phyloP scores from a whole-genome alignment of 2,888 invertebrate species.

The Belgica antarctica region DNA sequence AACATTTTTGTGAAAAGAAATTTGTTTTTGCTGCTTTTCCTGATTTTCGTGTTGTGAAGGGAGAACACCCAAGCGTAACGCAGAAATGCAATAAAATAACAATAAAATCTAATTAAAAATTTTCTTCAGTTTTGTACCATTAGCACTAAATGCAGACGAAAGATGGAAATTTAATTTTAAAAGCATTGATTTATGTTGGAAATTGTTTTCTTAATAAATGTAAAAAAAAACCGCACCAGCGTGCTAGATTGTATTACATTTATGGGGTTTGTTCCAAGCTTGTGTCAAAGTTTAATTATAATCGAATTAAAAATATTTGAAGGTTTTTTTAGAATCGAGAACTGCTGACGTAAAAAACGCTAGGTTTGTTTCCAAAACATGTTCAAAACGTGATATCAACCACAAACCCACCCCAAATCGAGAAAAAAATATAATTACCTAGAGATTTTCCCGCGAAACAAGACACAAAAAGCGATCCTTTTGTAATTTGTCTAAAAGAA shows the following conservation, averaged over 20 bases:
- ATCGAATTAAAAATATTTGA: too few relatives aligned
- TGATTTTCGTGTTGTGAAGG: not conserved
- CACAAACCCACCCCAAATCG: too few relatives aligned
- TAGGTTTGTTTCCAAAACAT: too few relatives aligned
- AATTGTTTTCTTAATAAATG: constrained; percentile 36
- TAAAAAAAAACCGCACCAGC: constrained; percentile 33
- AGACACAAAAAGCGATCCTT: constrained; percentile 22
- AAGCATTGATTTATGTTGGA: constrained; percentile 41
- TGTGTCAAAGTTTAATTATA: too few relatives aligned
- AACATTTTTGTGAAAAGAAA: not conserved
- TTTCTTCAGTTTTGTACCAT: constrained; percentile 15
- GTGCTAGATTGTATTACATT: constrained; percentile 17
- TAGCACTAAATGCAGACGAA: constrained; percentile 19
- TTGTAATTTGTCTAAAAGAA: constrained; percentile 42
- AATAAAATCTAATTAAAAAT: constrained; percentile 44
- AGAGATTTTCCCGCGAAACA: constrained; percentile 36
- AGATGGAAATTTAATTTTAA: constrained; percentile 34
- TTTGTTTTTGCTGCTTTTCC: not conserved
- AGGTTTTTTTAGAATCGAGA: too few relatives aligned
- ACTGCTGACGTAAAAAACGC: too few relatives aligned
- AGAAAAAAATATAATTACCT: constrained; percentile 35
- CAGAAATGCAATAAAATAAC: constrained; percentile 34
- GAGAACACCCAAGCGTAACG: not conserved
- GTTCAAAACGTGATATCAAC: too few relatives aligned
- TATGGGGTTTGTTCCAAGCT: too few relatives aligned